Evolutionary conservation across 2,797 vertebrate species (phyloP).

Genomic region (Serranus cabrilla): DNA sequence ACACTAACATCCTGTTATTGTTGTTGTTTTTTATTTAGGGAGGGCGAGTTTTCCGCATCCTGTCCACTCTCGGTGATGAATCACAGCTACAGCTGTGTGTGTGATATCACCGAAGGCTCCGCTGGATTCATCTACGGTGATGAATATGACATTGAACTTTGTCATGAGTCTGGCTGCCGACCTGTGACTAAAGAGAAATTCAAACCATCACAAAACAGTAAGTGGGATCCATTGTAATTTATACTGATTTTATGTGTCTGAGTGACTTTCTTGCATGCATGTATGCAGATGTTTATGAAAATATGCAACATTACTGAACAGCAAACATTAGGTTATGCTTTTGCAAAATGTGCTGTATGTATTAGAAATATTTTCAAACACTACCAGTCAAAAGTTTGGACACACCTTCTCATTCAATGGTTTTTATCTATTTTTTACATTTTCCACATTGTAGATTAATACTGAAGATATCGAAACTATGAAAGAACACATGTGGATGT

Average conservation of each 20-base stretch:
- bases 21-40: rapidly evolving
- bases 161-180: neutral
- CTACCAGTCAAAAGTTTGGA: too few relatives aligned
- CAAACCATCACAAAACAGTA: neutral
- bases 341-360: neutral
- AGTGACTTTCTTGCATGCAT: neutral
- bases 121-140: rapidly evolving
- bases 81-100: conserved; percentile 46
- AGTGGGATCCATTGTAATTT: conserved; percentile 34
- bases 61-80: conserved; percentile 56
- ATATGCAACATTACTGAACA: too few relatives aligned
- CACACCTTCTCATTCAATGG: too few relatives aligned
- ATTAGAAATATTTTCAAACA: neutral
- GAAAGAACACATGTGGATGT: too few relatives aligned
- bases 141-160: rapidly evolving
- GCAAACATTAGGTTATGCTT: neutral
- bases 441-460: too few relatives aligned
- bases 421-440: too few relatives aligned
- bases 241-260: neutral
- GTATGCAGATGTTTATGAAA: neutral
- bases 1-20: neutral
- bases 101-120: rapidly evolving
- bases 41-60: rapidly evolving
- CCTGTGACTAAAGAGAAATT: rapidly evolving
- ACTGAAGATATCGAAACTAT: too few relatives aligned